phyloP scores from a whole-genome alignment of 2,797 vertebrate genomes.

The Hydrocynus forskahlii region DNA sequence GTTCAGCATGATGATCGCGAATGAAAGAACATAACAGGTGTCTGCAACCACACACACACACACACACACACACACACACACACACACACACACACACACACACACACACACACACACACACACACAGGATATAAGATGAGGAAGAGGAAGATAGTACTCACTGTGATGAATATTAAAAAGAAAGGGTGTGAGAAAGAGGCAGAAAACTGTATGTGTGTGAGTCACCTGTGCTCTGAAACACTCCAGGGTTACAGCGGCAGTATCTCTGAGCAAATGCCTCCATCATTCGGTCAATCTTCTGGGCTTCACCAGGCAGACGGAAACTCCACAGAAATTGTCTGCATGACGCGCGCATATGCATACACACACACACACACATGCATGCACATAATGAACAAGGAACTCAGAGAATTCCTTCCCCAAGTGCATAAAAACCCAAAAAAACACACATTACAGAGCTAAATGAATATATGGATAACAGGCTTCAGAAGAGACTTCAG shows the following conservation, averaged over 20 bases:
- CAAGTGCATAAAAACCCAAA: not conserved
- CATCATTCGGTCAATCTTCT: slow-evolving; percentile 98
- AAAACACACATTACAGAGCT: not conserved
- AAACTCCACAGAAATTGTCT: slow-evolving; percentile 97
- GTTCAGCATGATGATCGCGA: slow-evolving; percentile 97
- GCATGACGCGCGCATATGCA: too few relatives aligned
- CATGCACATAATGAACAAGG: not conserved
- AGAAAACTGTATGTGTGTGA: not conserved
- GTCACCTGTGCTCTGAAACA: slow-evolving; percentile 92
- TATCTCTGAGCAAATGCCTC: slow-evolving; percentile 96
- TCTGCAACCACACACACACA: slow-evolving; percentile 70
- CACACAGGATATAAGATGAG: too few relatives aligned
- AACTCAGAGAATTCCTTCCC: not conserved
- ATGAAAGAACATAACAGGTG: slow-evolving; percentile 95
- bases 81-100: too few relatives aligned
- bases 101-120: too few relatives aligned
- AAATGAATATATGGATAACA: not conserved
- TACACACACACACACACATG: not conserved
- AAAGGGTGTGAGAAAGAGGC: slow-evolving; percentile 9
- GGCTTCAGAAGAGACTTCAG: not conserved
- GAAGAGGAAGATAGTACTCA: too few relatives aligned
- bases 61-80: not conserved
- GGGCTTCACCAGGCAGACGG: slow-evolving; percentile 92
- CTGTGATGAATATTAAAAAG: too few relatives aligned
- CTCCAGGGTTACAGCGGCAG: slow-evolving; percentile 92